Conservation (phyloP, 2,113 vertebrate genomes). For the Xiphophorus hellerii region DNA sequence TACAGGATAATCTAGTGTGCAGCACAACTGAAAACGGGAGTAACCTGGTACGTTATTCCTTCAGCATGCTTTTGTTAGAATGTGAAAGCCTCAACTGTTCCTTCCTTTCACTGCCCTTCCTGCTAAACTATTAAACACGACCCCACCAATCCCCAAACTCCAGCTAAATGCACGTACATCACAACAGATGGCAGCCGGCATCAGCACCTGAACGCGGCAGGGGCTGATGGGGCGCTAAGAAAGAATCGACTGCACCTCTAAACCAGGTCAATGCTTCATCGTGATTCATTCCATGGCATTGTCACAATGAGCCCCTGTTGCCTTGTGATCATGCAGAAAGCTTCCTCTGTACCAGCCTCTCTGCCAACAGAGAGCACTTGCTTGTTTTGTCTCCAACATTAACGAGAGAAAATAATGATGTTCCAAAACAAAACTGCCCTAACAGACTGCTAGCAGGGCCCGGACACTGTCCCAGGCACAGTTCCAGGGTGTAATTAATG, state of each 20-base stretch:
- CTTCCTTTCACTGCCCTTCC: constrained; percentile 12
- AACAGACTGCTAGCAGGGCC: constrained; percentile 53
- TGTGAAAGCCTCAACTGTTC: constrained; percentile 48
- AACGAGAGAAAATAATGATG: constrained; percentile 74
- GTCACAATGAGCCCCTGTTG: constrained; percentile 69
- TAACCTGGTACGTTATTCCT: constrained; percentile 8
- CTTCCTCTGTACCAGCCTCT: constrained; percentile 55
- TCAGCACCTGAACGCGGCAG: constrained; percentile 39
- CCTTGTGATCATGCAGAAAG: constrained; percentile 58
- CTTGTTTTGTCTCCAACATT: constrained; percentile 72
- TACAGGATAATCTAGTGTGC: constrained; percentile 2
- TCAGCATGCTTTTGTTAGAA: constrained; percentile 36
- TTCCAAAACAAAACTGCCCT: constrained; percentile 67
- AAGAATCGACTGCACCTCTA: constrained; percentile 26
- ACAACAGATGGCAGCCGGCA: constrained; percentile 9
- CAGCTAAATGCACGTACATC: constrained; percentile 30
- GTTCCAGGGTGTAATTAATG: constrained; percentile 72
- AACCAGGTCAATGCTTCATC: constrained; percentile 71
- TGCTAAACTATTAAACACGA: constrained; percentile 41
- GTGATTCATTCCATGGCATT: constrained; percentile 56
- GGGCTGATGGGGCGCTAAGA: constrained; percentile 27
- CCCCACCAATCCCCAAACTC: background rate
- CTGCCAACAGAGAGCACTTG: constrained; percentile 36
- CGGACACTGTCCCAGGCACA: constrained; percentile 55
- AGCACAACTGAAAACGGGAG: constrained; percentile 27